Percentiles rank a stretch among this genome's conserved stretches.
Evolutionary conservation across 2,113 vertebrate genomes (phyloP).

Genomic region (Engraulis encrasicolus): DNA sequence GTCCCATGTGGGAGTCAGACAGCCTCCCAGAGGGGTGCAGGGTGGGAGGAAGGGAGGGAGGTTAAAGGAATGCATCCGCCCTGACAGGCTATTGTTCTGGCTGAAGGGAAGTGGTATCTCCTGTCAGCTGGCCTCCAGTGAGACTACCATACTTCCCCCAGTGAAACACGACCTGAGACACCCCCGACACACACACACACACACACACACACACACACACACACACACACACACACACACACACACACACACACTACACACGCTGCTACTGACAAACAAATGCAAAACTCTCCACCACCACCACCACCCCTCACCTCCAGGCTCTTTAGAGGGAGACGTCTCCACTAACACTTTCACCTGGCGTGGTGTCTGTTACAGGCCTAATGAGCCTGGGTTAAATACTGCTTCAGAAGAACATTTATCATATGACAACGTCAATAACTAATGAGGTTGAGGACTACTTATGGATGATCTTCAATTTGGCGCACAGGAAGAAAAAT

Average conservation of each 20-base stretch:
- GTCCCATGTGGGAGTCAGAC: too few relatives aligned
- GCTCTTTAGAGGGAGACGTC: background rate
- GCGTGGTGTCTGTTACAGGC: background rate
- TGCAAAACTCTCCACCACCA: background rate
- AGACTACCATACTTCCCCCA: background rate
- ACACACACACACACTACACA: background rate
- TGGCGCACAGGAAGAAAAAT: too few relatives aligned
- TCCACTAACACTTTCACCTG: slow-evolving; percentile 7
- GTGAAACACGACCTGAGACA: background rate
- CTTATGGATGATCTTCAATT: too few relatives aligned
- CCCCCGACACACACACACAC: too few relatives aligned
- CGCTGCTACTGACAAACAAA: background rate
- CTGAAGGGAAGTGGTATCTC: background rate
- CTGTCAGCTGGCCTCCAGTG: background rate
- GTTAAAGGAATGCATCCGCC: background rate
- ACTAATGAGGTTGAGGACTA: too few relatives aligned
- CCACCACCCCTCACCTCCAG: too few relatives aligned
- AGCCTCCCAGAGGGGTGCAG: background rate
- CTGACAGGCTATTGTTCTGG: background rate
- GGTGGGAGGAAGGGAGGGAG: background rate
- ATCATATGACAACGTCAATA: too few relatives aligned
- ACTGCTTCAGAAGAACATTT: too few relatives aligned
- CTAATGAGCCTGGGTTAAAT: too few relatives aligned
- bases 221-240: too few relatives aligned
- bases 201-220: too few relatives aligned